Base-by-base conservation (phyloP, 2,888 invertebrate genomes). In the Cetonia aurata region DNA sequence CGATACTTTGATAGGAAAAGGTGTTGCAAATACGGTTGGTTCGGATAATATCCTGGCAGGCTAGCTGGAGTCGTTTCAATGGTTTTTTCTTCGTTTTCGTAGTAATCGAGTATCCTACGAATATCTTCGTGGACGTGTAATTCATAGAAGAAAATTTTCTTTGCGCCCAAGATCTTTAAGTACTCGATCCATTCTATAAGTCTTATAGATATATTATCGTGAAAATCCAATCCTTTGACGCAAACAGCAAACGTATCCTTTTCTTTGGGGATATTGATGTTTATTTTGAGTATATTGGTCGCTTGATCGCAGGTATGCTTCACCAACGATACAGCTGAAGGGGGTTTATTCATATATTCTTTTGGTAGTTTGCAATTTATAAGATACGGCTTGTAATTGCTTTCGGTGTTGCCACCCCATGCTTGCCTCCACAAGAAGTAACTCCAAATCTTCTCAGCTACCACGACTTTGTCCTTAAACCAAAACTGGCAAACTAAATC, bases 351-450 rank as follows among this genome's bases (percentile, higher is more conserved):
- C 69, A 89, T 88, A 81, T 91, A 90, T 17, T 89, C 88, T 72
- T 88, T 87, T 0, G 95, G 95, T 77, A 95, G 88, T 82, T 92
- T 92, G 84, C 95, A 96, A 25, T 94, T 93, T 75, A 96, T 89
- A 77, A 96, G 86, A 83, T 94, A 95, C 0, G 95, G 95, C 85
- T 95, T 95, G 82, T 94, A 92, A 73, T 94, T 91, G 71, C 91
- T 91, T 83, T 94, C 92, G 80, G 92, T 91, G 84, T 94, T 93
- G 84, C 95, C 95, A 71, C 95, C 95, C 95, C 95, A 95, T 96
- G 96, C 96, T 84, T 95, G 95, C 78, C 91, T 93, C 96, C 96
- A 96, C 77, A 96, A 93, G 83, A 96, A 96, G 83, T 96, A 96
- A 86, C 96, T 96, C 84, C 95, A 95, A 76, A 94, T 90, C 19